Conservation (phyloP, 2,888 invertebrate species). For the Lasioglossum lativentre region DNA sequence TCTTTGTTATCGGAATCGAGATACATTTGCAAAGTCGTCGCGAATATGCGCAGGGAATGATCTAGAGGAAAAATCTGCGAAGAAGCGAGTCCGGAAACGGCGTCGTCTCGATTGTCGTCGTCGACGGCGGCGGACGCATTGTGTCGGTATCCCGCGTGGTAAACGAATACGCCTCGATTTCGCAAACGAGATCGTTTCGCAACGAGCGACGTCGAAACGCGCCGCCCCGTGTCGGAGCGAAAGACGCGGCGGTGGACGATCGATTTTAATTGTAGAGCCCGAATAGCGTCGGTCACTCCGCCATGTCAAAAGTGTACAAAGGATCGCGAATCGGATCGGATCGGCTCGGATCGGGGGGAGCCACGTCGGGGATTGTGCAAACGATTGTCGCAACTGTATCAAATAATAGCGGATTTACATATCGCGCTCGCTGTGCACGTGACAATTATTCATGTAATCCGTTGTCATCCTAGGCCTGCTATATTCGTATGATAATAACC, state of each 20-base stretch:
- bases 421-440: slow-evolving; percentile 60
- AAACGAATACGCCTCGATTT: slow-evolving; percentile 7
- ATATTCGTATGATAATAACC: slow-evolving; percentile 73
- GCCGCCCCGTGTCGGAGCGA: not conserved
- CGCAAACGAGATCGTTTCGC: slow-evolving; percentile 12
- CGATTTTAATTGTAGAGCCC: slow-evolving; percentile 45
- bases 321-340: slow-evolving; percentile 24
- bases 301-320: slow-evolving; percentile 47
- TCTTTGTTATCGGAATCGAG: slow-evolving; percentile 46
- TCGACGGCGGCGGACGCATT: slow-evolving; percentile 13
- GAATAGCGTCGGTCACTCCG: slow-evolving; percentile 18
- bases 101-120: not conserved
- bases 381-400: slow-evolving; percentile 63
- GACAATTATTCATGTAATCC: slow-evolving; percentile 72
- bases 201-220: slow-evolving; percentile 4
- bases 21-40: not conserved
- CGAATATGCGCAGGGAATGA: not conserved
- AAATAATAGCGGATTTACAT: slow-evolving; percentile 68
- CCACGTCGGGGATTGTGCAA: slow-evolving; percentile 53
- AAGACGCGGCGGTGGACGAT: slow-evolving; percentile 22
- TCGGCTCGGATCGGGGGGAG: slow-evolving; percentile 13
- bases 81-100: not conserved
- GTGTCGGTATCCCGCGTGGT: slow-evolving; percentile 31
- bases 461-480: slow-evolving; percentile 68
- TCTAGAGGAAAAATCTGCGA: not conserved